phyloP scores from a whole-genome alignment of 2,113 vertebrate species.

The Aptenodytes forsteri region DNA sequence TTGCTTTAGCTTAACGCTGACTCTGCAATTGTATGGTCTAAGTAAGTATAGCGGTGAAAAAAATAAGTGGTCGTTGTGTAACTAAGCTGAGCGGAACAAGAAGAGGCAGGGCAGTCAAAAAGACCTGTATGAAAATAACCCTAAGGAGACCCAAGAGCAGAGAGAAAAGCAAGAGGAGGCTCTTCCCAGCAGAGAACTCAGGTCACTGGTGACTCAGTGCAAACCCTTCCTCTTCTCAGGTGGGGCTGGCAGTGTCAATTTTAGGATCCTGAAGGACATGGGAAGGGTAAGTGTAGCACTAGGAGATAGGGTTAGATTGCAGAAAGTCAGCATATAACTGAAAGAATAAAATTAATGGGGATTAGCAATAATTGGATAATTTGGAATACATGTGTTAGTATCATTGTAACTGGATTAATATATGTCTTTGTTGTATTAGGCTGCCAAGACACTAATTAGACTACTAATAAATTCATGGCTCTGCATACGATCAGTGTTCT shows the following conservation, averaged over 20 bases:
- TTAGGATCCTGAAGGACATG: not conserved
- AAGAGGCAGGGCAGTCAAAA: not conserved
- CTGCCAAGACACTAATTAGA: slow-evolving; percentile 13
- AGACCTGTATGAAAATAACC: not conserved
- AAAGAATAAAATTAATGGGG: not conserved
- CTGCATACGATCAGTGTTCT: not conserved
- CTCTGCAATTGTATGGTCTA: not conserved
- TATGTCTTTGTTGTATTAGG: slow-evolving; percentile 7
- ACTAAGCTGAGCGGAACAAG: not conserved
- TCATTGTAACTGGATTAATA: not conserved
- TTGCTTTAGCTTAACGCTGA: not conserved
- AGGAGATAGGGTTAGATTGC: not conserved
- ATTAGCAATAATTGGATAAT: slow-evolving; percentile 13
- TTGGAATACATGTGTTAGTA: not conserved
- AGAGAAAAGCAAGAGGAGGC: not conserved
- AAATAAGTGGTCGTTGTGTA: not conserved
- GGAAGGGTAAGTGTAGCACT: not conserved
- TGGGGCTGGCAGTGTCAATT: not conserved
- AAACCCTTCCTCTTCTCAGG: not conserved
- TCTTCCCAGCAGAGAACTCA: not conserved
- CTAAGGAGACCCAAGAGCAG: not conserved
- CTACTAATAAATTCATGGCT: slow-evolving; percentile 10
- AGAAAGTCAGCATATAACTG: not conserved
- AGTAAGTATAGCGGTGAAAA: not conserved
- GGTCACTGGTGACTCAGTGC: not conserved